Evolutionary conservation across 2,797 vertebrate genomes (phyloP).

Genomic region (Gymnoscopelus microlampas): DNA sequence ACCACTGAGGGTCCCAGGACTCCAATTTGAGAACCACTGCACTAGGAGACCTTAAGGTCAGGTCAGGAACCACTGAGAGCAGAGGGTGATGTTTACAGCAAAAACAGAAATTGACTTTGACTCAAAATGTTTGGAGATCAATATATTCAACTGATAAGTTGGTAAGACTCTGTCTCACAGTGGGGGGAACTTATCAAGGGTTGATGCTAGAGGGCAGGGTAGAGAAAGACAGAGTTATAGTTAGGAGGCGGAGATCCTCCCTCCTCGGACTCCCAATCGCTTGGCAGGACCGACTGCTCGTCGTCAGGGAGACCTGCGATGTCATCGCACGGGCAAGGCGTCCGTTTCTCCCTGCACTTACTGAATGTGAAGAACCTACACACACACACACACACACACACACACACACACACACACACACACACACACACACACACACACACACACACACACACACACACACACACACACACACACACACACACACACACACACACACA

Average conservation of each 20-base stretch:
- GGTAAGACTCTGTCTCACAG: no score
- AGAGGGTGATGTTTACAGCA: no score
- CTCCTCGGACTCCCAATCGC: conserved; percentile 65
- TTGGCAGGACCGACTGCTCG: conserved; percentile 53
- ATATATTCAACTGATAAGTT: no score
- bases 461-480: conserved; percentile 1
- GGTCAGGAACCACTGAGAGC: no score
- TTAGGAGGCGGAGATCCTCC: conserved; percentile 81
- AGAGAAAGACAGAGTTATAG: conserved; percentile 82
- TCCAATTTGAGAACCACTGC: no score
- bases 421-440: conserved; percentile 26
- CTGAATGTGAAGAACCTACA: conserved; percentile 81
- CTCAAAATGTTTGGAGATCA: no score
- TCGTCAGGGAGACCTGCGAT: conserved; percentile 68
- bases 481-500: conserved; percentile 21
- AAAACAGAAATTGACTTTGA: no score
- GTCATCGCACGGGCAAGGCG: conserved; percentile 68
- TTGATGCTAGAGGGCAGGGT: conserved; percentile 72
- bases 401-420: not conserved
- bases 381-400: not conserved
- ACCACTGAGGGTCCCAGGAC: no score
- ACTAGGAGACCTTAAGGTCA: no score
- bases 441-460: conserved; percentile 19
- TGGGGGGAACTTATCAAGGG: no score
- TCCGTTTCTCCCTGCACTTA: conserved; percentile 76